These are phyloP conservation scores for Chaetogeoica ovagalla DNA, from an alignment of 2,888 invertebrate genomes.

Conservation along the genomic window DNA sequence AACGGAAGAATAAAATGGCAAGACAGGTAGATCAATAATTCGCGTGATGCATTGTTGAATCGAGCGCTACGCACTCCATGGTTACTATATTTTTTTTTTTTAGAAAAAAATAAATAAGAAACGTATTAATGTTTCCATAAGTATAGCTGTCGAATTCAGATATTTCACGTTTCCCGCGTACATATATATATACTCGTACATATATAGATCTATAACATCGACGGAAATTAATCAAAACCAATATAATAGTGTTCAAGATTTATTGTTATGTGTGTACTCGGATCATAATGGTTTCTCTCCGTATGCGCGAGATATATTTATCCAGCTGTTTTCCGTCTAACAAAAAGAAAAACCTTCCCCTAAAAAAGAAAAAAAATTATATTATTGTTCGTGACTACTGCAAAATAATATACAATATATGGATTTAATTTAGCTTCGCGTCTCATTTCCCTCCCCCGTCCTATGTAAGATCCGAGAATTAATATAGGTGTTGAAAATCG, in stretches of 20 bases:
- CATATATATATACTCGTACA: too few relatives aligned
- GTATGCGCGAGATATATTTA: background rate
- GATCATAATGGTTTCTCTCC: constrained; percentile 7
- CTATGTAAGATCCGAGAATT: too few relatives aligned
- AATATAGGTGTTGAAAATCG: too few relatives aligned
- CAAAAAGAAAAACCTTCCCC: too few relatives aligned
- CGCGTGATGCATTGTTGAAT: constrained; percentile 26
- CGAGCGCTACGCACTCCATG: background rate
- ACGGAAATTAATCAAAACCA: constrained; percentile 18
- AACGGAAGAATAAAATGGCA: constrained; percentile 19
- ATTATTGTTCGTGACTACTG: too few relatives aligned
- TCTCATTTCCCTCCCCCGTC: too few relatives aligned
- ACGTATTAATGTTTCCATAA: constrained; percentile 6
- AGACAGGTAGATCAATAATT: constrained; percentile 46
- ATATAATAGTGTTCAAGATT: background rate
- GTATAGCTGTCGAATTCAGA: constrained; percentile 25
- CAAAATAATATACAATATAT: too few relatives aligned
- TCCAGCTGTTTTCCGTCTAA: too few relatives aligned
- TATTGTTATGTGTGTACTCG: background rate
- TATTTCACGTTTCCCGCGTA: background rate
- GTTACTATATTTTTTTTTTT: background rate
- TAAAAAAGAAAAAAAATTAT: too few relatives aligned
- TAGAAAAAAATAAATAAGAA: background rate
- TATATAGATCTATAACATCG: background rate
- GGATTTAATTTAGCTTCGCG: too few relatives aligned